Evolutionary conservation across 2,888 invertebrate genomes (phyloP).

Genomic region (Campoplex capitator): DNA sequence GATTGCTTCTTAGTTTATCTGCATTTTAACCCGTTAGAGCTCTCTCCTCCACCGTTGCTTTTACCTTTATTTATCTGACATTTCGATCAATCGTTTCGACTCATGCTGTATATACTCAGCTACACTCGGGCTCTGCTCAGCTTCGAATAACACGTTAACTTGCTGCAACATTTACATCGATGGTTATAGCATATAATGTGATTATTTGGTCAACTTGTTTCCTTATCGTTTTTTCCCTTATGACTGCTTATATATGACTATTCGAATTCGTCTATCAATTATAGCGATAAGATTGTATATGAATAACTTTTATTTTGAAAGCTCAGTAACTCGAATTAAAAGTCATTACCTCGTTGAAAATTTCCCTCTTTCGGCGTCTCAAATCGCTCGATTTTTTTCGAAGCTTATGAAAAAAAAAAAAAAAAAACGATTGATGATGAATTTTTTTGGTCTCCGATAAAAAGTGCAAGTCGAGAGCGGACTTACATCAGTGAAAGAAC

Average conservation of each 20-base stretch:
- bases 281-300: too few species aligned
- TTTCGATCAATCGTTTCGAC: constrained; percentile 10
- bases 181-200: background rate
- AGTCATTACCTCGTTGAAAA: background rate
- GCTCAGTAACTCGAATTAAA: background rate
- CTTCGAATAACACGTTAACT: background rate
- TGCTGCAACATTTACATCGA: background rate
- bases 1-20: constrained; percentile 3
- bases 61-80: constrained; percentile 12
- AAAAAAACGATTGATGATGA: background rate
- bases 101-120: background rate
- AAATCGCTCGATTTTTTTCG: background rate
- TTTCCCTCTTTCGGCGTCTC: background rate
- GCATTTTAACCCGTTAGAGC: constrained; percentile 25
- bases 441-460: background rate
- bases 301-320: background rate
- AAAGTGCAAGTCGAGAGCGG: background rate
- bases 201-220: too few species aligned
- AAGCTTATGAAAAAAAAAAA: background rate
- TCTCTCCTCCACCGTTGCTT: background rate
- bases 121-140: background rate
- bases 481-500: background rate
- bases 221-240: too few species aligned
- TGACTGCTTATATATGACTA: too few species aligned
- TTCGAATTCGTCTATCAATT: background rate